Evolutionary conservation across 2,113 vertebrate species (phyloP).

Genomic region (Elanoides forficatus): DNA sequence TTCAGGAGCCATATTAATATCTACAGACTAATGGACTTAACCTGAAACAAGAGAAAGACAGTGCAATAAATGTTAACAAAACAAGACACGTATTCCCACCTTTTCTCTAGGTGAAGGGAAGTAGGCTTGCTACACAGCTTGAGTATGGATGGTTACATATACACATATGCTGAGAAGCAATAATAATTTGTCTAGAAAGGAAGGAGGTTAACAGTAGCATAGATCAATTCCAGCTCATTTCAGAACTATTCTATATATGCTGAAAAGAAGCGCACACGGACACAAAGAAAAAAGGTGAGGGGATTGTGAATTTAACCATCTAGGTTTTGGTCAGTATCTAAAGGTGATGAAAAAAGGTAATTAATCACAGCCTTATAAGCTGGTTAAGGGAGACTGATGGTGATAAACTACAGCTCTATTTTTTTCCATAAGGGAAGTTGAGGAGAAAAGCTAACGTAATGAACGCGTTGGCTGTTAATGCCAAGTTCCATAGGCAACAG

Average conservation of each 20-base stretch:
- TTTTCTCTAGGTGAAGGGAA: neutral
- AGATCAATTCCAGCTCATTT: neutral
- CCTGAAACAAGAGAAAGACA: neutral
- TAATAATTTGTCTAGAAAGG: neutral
- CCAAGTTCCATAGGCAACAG: conserved; percentile 4
- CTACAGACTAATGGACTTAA: neutral
- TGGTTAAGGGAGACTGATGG: neutral
- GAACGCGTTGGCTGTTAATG: neutral
- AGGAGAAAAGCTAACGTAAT: neutral
- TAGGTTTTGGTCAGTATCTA: neutral
- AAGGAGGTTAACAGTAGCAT: neutral
- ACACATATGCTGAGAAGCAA: neutral
- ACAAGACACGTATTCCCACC: neutral
- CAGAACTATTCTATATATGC: neutral
- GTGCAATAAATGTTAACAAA: neutral
- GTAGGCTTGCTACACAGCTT: neutral
- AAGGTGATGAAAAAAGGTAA: neutral
- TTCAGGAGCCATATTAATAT: neutral
- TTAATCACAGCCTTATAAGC: neutral
- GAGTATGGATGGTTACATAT: neutral
- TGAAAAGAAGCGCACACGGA: neutral
- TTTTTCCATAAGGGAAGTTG: neutral
- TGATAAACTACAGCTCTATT: neutral
- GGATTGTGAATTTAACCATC: neutral
- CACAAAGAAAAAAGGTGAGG: neutral